Conservation (phyloP, 2,113 vertebrate genomes). For the Thomomys bottae region DNA sequence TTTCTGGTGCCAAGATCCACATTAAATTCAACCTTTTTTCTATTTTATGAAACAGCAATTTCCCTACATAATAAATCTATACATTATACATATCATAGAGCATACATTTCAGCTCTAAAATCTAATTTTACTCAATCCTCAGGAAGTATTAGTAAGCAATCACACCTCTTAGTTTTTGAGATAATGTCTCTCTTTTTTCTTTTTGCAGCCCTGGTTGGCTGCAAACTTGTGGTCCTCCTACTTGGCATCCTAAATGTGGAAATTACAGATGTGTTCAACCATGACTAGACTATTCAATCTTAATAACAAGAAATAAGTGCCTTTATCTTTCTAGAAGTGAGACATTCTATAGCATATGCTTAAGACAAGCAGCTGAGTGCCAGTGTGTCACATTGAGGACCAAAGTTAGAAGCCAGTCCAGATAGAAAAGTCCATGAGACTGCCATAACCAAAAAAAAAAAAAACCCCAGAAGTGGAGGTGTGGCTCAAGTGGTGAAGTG, state of each 20-base stretch:
- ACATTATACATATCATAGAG: too few species aligned
- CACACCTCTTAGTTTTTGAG: background rate
- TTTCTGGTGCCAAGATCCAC: background rate
- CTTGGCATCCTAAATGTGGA: background rate
- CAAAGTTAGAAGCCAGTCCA: too few species aligned
- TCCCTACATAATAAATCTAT: background rate
- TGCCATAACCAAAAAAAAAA: too few species aligned
- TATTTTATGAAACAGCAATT: background rate
- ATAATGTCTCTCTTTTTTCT: background rate
- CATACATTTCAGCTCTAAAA: background rate
- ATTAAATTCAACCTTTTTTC: background rate
- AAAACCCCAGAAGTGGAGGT: too few species aligned
- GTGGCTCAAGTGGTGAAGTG: too few species aligned
- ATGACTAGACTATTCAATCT: background rate
- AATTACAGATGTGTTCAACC: background rate
- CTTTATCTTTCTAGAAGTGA: background rate
- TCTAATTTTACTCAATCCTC: background rate
- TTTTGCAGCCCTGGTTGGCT: background rate
- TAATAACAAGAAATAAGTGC: constrained; percentile 10
- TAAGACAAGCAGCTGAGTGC: background rate
- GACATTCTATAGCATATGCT: background rate
- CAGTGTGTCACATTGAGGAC: too few species aligned
- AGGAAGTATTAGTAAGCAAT: background rate
- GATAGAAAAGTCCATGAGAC: too few species aligned
- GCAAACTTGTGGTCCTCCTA: background rate